These are phyloP conservation scores for Heloderma charlesbogerti DNA, from an alignment of 2,113 vertebrate genomes.

Conservation along the genomic window DNA sequence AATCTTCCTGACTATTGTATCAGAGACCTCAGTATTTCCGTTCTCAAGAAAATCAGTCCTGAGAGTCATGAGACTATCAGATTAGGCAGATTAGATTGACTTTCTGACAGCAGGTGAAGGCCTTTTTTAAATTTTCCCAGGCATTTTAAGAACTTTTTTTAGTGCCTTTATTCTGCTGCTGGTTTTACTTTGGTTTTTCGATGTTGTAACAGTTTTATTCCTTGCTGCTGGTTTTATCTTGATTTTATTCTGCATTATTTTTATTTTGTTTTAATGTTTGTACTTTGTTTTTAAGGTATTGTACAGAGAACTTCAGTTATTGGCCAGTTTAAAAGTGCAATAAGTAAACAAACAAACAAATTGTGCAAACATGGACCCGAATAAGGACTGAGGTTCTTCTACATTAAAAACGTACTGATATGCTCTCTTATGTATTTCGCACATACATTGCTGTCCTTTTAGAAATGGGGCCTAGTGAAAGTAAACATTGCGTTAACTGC, in stretches of 20 bases:
- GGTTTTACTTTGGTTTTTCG: too few species aligned
- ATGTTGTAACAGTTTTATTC: too few species aligned
- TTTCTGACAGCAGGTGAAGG: background rate
- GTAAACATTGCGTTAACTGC: background rate
- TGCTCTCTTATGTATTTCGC: background rate
- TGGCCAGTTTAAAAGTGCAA: too few species aligned
- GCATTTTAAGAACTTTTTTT: too few species aligned
- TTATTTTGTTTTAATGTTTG: too few species aligned
- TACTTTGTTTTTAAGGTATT: too few species aligned
- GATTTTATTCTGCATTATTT: too few species aligned
- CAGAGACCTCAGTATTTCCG: background rate
- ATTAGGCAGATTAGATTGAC: background rate
- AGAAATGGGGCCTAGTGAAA: background rate
- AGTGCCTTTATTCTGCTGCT: too few species aligned
- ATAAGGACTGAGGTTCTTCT: background rate
- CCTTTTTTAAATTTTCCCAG: too few species aligned
- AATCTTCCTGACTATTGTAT: background rate
- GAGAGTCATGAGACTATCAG: background rate
- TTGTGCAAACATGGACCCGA: background rate
- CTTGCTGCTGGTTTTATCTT: too few species aligned
- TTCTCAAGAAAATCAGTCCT: background rate
- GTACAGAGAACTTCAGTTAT: too few species aligned
- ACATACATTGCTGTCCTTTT: background rate
- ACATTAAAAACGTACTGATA: background rate
- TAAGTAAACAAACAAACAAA: too few species aligned